Evolutionary conservation across 2,888 invertebrate genomes (phyloP).

Genomic region (Gryllus longicercus): DNA sequence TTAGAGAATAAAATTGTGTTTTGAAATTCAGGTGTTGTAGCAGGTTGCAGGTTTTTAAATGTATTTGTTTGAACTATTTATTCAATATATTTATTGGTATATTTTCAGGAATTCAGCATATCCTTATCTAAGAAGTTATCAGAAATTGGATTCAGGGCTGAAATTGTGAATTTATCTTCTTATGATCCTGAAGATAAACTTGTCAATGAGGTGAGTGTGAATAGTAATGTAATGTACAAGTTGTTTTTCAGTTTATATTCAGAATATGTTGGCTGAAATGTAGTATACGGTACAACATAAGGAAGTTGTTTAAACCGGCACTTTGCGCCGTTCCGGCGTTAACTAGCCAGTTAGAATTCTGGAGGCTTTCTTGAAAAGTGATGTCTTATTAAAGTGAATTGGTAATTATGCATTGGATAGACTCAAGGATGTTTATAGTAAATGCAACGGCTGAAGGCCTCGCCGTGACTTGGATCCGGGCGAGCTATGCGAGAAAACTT

Average conservation of each 20-base stretch:
- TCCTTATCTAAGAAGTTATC: constrained; percentile 22
- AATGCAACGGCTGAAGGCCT: no score
- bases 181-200: constrained; percentile 34
- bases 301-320: background rate
- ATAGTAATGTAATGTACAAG: background rate
- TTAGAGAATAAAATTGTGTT: background rate
- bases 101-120: constrained; percentile 20
- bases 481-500: no score
- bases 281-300: background rate
- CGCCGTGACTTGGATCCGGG: no score
- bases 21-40: background rate
- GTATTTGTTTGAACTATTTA: constrained; percentile 11
- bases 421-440: no score
- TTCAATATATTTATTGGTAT: background rate
- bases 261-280: background rate
- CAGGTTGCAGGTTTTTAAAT: background rate
- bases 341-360: no score
- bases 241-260: background rate
- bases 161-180: constrained; percentile 26
- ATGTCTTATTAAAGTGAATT: no score
- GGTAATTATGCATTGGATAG: no score
- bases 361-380: no score
- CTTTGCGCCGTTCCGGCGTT: no score
- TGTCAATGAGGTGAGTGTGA: constrained; percentile 27
- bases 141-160: constrained; percentile 12